Evolutionary conservation across 1,140 invertebrate species (phyloP), one percentile per base, ranked within the genome.

Genomic region (Scaptomyza montana): DNA sequence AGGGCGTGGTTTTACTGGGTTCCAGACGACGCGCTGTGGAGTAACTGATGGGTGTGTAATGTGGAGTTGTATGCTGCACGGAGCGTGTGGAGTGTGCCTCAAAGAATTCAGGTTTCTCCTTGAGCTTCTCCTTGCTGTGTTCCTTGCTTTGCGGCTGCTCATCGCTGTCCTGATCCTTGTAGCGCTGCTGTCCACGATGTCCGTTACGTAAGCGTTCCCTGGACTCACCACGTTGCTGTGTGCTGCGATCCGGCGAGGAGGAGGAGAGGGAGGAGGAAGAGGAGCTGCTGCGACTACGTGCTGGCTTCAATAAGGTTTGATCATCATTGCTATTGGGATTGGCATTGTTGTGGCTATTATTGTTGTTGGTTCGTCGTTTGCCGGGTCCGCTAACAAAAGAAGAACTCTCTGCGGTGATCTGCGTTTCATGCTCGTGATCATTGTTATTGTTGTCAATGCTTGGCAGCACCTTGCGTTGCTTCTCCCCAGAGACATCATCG

Each of bases 371-470:
- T 6, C 91, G 80, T 50, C 90, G 73, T 56, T 89, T 89, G 12
- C 93, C 69, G 4, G 76, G 16, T n/a, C 92, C 94, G 28, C 94
- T 94, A 0, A 95, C 94, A 80, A 96, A 96, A 0, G 95, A 95
- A 0, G 95, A 95, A 2, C 94, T 95, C 91, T 97, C 96, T 2
- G 96, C 95, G 0, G 94, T 93, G 2, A 95, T 93, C 90, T 97
- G 96, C 57, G 94, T 94, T 87, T 97, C 96, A 8, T 89, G 74
- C 87, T 97, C 96, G 5, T 89, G 74, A 8, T 89, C 77, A 19
- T 91, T 82, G 54, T 74, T 89, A 16, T 91, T 91, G 54, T 79
- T 91, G 6, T 91, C 87, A 6, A 89, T 90, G 64, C 47, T 78
- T n/a, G 89, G 41, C 6, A 89, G 16, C 36, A 80, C 85, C 51